Base-by-base conservation (phyloP, 2,113 vertebrate genomes). In the Austrofundulus limnaeus region DNA sequence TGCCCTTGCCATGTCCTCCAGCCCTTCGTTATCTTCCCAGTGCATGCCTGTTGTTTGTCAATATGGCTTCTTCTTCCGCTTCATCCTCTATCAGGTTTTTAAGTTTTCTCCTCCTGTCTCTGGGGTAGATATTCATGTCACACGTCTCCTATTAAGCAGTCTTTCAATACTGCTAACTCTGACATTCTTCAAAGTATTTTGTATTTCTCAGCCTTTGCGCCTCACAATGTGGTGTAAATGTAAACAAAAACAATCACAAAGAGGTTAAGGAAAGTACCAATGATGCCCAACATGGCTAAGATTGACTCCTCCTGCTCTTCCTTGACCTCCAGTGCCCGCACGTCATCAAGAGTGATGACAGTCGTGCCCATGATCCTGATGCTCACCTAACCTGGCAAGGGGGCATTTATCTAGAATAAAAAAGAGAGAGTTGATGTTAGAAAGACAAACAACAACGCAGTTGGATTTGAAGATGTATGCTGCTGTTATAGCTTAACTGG, bases 251-350 rank as follows among this genome's bases (percentile, higher is more conserved):
- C 90, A 8, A 94, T 95, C 73, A 96, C 94, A 69, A 95, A 95
- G 41, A 96, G 91, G 88, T 96, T 96, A 21, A 96, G 91, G 80
- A 95, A 91, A 61, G 92, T 98, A 80, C 94, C 94, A 57, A 93
- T 86, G 80, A 97, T 96, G 61, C 95, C 94, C 56, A 96, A 86
- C 85, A 94, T 75, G 57, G 94, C 95, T 89, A 96, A 88, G 81
- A 96, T 92, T 83, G 94, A 95, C 87, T 95, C 94, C 85, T 95
- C 94, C 82, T 93, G 94, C 85, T 97, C 95, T 80, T 96, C 94
- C 86, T 95, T 96, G 70, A 92, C 91, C 78, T 95, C 94, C 83
- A 92, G 90, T 55, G 81, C 92, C 79, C 79, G 92, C 72, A 95
- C 87, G 39, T 96, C 95, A 82, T 95, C 93, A 85, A 93, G 75